A percentile compares a stretch with the other conserved stretches of the same genome.
These are phyloP conservation scores for Allygus modestus DNA, from an alignment of 2,888 invertebrate species.

Conservation along the genomic window DNA sequence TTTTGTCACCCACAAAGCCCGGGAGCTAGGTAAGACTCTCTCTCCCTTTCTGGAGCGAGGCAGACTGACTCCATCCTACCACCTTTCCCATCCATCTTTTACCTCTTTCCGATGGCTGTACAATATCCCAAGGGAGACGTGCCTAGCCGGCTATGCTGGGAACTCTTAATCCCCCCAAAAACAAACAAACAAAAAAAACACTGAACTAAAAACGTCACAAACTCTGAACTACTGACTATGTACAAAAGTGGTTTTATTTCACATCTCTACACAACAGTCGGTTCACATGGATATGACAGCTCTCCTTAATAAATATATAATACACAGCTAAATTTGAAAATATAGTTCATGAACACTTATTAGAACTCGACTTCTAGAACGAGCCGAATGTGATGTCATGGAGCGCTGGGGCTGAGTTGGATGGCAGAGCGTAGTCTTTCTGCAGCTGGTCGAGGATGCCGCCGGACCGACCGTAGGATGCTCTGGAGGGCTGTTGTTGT, in stretches of 20 bases:
- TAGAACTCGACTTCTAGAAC: constrained; percentile 61
- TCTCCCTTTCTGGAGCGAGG: no score
- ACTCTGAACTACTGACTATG: not conserved
- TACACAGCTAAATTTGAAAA: constrained; percentile 54
- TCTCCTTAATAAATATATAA: constrained; percentile 48
- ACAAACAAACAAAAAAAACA: no score
- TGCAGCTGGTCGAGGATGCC: constrained; percentile 88
- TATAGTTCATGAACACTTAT: constrained; percentile 44
- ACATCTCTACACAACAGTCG: constrained; percentile 25
- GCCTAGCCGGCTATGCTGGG: no score
- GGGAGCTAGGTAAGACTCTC: no score
- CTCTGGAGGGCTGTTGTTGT: constrained; percentile 73
- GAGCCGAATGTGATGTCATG: constrained; percentile 90
- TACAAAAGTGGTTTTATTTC: constrained; percentile 47
- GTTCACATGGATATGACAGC: constrained; percentile 6
- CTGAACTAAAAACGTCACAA: not conserved
- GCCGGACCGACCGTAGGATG: constrained; percentile 72
- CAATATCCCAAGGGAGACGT: no score
- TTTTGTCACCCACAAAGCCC: no score
- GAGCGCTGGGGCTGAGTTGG: constrained; percentile 80
- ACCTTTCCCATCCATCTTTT: no score
- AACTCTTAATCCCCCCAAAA: no score
- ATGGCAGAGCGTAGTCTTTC: constrained; percentile 88
- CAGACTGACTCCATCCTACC: no score
- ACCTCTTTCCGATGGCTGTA: no score